Conservation (phyloP, 53 echinoderm and acorn worm species). For the Patiria pectinifera region DNA sequence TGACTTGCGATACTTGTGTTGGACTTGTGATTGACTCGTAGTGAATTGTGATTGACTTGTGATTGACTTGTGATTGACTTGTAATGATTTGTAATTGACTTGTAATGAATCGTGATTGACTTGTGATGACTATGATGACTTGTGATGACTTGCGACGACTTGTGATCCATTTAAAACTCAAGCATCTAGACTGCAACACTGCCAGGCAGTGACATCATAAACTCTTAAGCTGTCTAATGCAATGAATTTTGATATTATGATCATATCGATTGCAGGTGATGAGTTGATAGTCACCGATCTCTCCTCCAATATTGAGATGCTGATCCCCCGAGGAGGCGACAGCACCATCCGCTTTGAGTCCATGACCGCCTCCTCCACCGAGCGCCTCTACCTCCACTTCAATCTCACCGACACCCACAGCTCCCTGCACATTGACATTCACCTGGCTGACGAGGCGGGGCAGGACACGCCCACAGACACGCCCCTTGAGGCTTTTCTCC, state of each 20-base stretch:
- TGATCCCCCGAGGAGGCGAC: conserved; percentile 73
- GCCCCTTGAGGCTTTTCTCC: conserved; percentile 61
- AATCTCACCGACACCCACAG: conserved; percentile 76
- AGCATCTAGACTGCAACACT: too few relatives aligned
- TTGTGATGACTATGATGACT: too few relatives aligned
- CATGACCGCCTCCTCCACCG: conserved; percentile 41
- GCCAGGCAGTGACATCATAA: background rate
- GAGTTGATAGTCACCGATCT: conserved; percentile 69
- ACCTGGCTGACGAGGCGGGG: conserved; percentile 37
- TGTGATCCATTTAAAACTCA: too few relatives aligned
- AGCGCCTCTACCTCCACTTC: conserved; percentile 68
- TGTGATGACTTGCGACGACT: too few relatives aligned
- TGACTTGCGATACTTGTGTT: too few relatives aligned
- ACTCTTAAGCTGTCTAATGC: background rate
- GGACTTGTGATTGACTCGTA: too few relatives aligned
- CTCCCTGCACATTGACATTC: conserved; percentile 82
- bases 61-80: too few relatives aligned
- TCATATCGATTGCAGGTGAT: conserved; percentile 46
- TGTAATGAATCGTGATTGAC: too few relatives aligned
- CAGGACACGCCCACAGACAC: background rate
- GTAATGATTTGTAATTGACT: too few relatives aligned
- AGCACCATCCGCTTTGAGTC: conserved; percentile 73
- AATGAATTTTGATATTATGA: background rate
- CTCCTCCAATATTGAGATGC: conserved; percentile 72
- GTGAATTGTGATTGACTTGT: too few relatives aligned